Conservation (phyloP, 2,797 vertebrate species). For the Coregonus suidteri region DNA sequence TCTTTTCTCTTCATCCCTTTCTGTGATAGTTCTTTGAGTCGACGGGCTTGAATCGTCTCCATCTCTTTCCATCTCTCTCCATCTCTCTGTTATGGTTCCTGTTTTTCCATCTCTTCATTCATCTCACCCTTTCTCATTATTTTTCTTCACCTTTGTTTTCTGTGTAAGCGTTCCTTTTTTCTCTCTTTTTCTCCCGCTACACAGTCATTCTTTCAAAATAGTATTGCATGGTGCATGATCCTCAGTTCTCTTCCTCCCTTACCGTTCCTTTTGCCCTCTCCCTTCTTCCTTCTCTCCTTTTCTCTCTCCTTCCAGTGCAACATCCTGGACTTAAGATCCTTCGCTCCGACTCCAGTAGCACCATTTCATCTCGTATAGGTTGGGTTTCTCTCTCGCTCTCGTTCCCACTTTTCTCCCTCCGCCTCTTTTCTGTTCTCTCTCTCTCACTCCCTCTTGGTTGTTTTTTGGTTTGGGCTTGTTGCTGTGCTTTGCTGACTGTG, state of each 20-base stretch:
- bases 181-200: conserved; percentile 33
- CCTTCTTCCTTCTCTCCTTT: conserved; percentile 58
- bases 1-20: not conserved
- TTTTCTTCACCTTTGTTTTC: too few relatives aligned
- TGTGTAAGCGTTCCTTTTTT: conserved; percentile 9
- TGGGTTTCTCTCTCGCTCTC: conserved; percentile 79
- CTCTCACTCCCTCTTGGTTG: conserved; percentile 24
- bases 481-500: conserved; percentile 73
- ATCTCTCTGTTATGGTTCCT: not conserved
- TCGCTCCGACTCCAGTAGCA: conserved; percentile 93
- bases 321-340: conserved; percentile 95
- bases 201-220: conserved; percentile 29
- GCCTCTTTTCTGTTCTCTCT: conserved; percentile 12
- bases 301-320: conserved; percentile 88
- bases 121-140: not conserved
- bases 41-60: not conserved
- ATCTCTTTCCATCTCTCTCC: not conserved
- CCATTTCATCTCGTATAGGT: conserved; percentile 96
- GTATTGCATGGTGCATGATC: conserved; percentile 81
- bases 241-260: conserved; percentile 72
- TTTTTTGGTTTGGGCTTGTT: conserved; percentile 35
- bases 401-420: conserved; percentile 21
- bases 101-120: conserved; percentile 13
- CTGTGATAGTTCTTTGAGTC: not conserved
- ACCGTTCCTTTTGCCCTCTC: conserved; percentile 56